Percentiles rank a stretch among this genome's conserved stretches.
phyloP scores from a whole-genome alignment of 64 coral and sea anemone genomes.

The Actinia equina region DNA sequence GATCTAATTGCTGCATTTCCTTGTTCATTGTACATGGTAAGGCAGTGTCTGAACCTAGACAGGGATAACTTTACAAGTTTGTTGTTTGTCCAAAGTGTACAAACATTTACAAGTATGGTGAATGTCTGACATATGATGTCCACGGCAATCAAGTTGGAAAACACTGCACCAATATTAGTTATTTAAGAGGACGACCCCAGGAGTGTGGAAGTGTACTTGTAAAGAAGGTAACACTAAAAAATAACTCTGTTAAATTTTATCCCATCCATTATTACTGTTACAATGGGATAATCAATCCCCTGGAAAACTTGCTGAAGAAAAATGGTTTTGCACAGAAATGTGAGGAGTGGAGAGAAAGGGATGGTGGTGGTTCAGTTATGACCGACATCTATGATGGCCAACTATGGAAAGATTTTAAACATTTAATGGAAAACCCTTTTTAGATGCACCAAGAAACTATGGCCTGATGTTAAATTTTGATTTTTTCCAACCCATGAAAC shows the following conservation, averaged over 20 bases:
- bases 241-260: slow-evolving; percentile 33
- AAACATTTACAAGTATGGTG: slow-evolving; percentile 23
- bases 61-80: slow-evolving; percentile 54
- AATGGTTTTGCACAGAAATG: slow-evolving; percentile 42
- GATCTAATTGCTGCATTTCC: slow-evolving; percentile 37
- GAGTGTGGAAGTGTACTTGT: slow-evolving; percentile 3
- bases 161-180: slow-evolving; percentile 29
- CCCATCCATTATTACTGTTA: slow-evolving; percentile 41
- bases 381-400: slow-evolving; percentile 10
- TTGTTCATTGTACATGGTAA: neutral
- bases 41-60: slow-evolving; percentile 23
- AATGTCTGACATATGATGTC: slow-evolving; percentile 23
- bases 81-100: slow-evolving; percentile 52
- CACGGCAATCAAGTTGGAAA: slow-evolving; percentile 17
- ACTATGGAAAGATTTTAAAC: slow-evolving; percentile 34
- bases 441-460: slow-evolving; percentile 37
- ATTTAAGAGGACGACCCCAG: neutral
- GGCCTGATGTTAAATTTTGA: slow-evolving; percentile 38
- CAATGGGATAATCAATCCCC: slow-evolving; percentile 33
- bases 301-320: slow-evolving; percentile 29
- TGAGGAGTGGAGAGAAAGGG: slow-evolving; percentile 44
- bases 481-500: slow-evolving; percentile 37
- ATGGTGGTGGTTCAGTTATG: neutral
- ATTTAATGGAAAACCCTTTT: slow-evolving; percentile 10
- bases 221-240: slow-evolving; percentile 21